Base-by-base conservation (phyloP, 92 coral and sea anemone genomes). In the Meandrina meandrites region DNA sequence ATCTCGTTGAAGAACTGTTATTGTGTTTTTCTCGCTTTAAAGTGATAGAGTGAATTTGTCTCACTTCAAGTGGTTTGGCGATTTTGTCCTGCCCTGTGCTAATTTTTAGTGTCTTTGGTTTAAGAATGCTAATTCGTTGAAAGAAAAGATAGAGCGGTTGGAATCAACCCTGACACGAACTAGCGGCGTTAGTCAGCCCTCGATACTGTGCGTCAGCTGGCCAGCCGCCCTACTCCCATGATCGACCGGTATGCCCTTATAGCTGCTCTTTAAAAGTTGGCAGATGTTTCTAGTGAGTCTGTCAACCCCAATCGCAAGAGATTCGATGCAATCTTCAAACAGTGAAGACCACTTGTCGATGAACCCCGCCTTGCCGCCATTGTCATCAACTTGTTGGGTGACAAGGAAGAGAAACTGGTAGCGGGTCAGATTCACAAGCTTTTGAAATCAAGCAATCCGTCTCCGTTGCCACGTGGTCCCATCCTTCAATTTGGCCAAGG, bases 211-310 rank as follows among this genome's bases (percentile, higher is more conserved):
- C 81, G 88, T 8, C 88, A 84, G 47, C 50, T 75, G 81, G 80
- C 74, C 1, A 13, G 67, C 13, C 56, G 88, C 30, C 90, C 85
- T 22, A 24, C 40, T 19, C 47, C 79, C 24, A 34, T 87, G 30
- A 82, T 42, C 1, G 86, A 88, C 64, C 76, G 82, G 13, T 81
- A 34, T 28, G 86, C 62, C 53, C 81, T 88, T 18, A 36, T 88
- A 31, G 86, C 86, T 34, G 77, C 86, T 22, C 75, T 88, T 5
- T 82, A 81, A 37, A 82, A 81, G 17, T 34, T 88, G 57, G 79
- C 82, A 10, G 90, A 88, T 58, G 31, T 71, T 17, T 82, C 90
- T 3, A 3, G 86, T 62, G 75, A 53, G 64, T 57, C 67, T 22
- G 80, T 14, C 45, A 81, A 87, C 76, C 50, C 50, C 11, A 82